These are phyloP conservation scores for Digitonthophagus gazella DNA, from an alignment of 2,888 invertebrate species.

Conservation along the genomic window DNA sequence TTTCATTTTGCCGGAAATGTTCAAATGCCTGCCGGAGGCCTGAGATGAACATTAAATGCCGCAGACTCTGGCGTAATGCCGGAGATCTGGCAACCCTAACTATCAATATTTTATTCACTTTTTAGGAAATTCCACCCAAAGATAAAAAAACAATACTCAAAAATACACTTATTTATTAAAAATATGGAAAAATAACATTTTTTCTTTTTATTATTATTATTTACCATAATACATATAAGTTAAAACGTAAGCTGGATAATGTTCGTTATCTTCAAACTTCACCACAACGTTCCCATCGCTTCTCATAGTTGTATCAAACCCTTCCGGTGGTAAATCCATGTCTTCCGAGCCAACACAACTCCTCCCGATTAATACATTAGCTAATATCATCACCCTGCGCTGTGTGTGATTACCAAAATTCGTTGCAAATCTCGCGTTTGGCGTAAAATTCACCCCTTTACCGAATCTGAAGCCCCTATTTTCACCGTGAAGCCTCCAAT, in stretches of 20 bases:
- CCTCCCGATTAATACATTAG: slow-evolving; percentile 19
- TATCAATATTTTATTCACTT: no score
- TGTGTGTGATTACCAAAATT: slow-evolving; percentile 4
- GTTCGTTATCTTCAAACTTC: slow-evolving; percentile 37
- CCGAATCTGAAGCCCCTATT: slow-evolving; percentile 12
- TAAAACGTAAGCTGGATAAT: slow-evolving; percentile 33
- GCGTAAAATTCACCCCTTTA: slow-evolving; percentile 20
- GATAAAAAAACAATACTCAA: no score
- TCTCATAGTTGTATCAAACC: slow-evolving; percentile 33
- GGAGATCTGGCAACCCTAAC: no score
- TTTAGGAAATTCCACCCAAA: no score
- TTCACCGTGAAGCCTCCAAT: slow-evolving; percentile 20
- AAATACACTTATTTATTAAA: no score
- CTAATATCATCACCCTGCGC: slow-evolving; percentile 18
- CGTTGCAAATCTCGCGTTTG: slow-evolving; percentile 15
- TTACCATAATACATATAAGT: no score
- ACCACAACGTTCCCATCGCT: slow-evolving; percentile 33
- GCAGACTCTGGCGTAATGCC: no score
- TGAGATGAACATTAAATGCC: no score
- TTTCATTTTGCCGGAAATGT: no score
- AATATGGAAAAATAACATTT: no score
- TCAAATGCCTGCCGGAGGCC: no score
- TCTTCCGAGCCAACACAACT: slow-evolving; percentile 26
- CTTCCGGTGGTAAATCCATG: slow-evolving; percentile 32
- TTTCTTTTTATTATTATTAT: no score